These are phyloP conservation scores for Mohoua ochrocephala DNA, from an alignment of 2,113 vertebrate genomes.

Conservation along the genomic window DNA sequence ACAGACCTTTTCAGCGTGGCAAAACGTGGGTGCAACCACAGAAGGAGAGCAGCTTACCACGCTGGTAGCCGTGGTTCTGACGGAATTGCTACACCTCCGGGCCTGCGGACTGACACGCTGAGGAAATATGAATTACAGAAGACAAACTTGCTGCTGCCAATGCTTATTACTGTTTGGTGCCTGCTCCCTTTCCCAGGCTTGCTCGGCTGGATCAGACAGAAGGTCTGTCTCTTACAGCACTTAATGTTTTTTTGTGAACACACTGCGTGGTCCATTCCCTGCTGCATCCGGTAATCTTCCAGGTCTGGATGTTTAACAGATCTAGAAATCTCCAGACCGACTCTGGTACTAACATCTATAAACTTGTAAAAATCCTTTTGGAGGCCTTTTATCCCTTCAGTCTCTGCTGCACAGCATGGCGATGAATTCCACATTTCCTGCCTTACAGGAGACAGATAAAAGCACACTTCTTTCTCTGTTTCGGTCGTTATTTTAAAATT, in stretches of 20 bases:
- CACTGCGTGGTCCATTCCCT: not conserved
- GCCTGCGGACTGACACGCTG: not conserved
- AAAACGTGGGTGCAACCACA: not conserved
- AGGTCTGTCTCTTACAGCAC: not conserved
- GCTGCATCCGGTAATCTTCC: not conserved
- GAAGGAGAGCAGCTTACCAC: not conserved
- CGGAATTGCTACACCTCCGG: not conserved
- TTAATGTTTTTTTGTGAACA: not conserved
- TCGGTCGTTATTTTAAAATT: not conserved
- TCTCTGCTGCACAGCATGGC: rapidly evolving
- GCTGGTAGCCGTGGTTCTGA: rapidly evolving
- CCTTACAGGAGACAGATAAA: not conserved
- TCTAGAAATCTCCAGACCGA: not conserved
- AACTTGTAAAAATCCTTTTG: not conserved
- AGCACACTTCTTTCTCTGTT: not conserved
- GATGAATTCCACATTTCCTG: not conserved
- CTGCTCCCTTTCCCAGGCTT: not conserved
- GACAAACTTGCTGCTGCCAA: not conserved
- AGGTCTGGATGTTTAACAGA: not conserved
- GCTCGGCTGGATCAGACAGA: not conserved
- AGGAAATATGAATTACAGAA: not conserved
- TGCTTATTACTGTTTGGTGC: not conserved
- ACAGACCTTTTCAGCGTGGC: not conserved
- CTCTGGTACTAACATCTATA: not conserved
- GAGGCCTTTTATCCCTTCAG: not conserved